Evolutionary conservation across 2,888 invertebrate species (phyloP).

Genomic region (Tupiocoris notatus): DNA sequence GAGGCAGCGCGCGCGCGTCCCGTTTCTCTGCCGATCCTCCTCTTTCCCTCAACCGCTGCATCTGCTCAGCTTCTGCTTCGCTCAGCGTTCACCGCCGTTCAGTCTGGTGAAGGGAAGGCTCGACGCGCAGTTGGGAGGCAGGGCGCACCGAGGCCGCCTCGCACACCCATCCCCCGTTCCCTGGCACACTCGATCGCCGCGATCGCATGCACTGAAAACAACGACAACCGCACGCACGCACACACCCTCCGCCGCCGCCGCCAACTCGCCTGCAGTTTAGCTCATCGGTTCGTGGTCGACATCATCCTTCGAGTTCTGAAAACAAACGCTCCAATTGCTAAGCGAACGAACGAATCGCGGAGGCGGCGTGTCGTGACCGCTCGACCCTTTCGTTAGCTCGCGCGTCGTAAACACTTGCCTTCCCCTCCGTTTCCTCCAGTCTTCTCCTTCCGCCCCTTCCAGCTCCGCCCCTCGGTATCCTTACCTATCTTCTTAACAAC

Average conservation of each 20-base stretch:
- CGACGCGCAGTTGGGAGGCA: background rate
- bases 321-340: too few species aligned
- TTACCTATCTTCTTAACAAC: too few species aligned
- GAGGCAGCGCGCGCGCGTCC: background rate
- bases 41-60: background rate
- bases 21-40: background rate
- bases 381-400: background rate
- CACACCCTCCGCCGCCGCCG: background rate
- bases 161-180: background rate
- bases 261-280: too few species aligned
- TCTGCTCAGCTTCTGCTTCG: background rate
- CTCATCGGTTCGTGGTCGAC: too few species aligned
- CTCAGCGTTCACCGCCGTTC: background rate
- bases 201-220: background rate
- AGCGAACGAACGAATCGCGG: too few species aligned
- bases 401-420: background rate
- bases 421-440: background rate
- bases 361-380: background rate
- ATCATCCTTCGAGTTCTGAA: too few species aligned
- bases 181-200: background rate
- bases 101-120: background rate
- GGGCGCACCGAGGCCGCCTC: background rate
- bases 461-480: too few species aligned
- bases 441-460: background rate
- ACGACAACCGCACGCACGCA: background rate